phyloP scores from a whole-genome alignment of 2,797 vertebrate species.

The Gymnoscopelus braueri region DNA sequence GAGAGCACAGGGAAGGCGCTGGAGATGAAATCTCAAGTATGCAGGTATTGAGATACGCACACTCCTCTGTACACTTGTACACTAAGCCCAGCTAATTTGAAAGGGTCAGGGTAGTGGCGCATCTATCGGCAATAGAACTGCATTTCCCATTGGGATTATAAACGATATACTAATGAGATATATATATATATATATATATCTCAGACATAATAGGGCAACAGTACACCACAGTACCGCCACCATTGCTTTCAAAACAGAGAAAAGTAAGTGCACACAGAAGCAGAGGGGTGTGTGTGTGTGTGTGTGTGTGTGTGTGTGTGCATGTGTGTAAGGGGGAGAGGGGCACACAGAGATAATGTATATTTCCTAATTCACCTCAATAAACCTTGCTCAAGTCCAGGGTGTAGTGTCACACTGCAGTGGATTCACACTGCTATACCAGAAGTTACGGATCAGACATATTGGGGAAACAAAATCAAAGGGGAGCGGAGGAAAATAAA shows the following conservation, averaged over 20 bases:
- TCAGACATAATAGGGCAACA: slow-evolving; percentile 15
- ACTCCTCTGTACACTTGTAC: not conserved
- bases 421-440: slow-evolving; percentile 29
- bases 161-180: slow-evolving; percentile 30
- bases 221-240: not conserved
- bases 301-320: too few species aligned
- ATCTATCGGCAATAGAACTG: slow-evolving; percentile 31
- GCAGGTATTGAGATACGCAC: slow-evolving; percentile 15
- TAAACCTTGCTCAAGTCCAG: slow-evolving; percentile 26
- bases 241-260: not conserved
- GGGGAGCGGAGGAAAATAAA: slow-evolving; percentile 63
- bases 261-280: slow-evolving; percentile 38
- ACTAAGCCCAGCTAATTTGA: slow-evolving; percentile 30
- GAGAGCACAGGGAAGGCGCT: slow-evolving; percentile 26
- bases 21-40: slow-evolving; percentile 6
- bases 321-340: not conserved
- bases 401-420: slow-evolving; percentile 32
- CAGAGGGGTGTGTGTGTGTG: slow-evolving; percentile 15
- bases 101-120: slow-evolving; percentile 28
- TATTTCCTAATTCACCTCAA: slow-evolving; percentile 28
- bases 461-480: slow-evolving; percentile 54
- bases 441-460: slow-evolving; percentile 47
- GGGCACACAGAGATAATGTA: slow-evolving; percentile 8
- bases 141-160: slow-evolving; percentile 64
- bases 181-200: too few species aligned